Percentiles rank a stretch among this genome's conserved stretches.
Conservation (phyloP, 2,888 invertebrate species). For the Epinotia ramella region DNA sequence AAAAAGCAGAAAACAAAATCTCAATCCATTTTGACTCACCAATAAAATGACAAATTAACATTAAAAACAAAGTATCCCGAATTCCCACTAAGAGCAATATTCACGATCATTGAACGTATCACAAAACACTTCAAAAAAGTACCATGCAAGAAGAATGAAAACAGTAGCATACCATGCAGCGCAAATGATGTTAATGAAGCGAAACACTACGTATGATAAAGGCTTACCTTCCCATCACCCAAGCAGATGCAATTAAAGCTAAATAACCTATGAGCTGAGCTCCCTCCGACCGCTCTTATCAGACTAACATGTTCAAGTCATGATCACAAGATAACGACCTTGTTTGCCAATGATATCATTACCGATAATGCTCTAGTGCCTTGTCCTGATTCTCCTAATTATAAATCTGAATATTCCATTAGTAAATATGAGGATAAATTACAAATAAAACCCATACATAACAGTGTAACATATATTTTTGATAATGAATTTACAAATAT, state of each 20-base stretch:
- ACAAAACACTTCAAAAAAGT: conserved; percentile 31
- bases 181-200: conserved; percentile 71
- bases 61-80: neutral
- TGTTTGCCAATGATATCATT: conserved; percentile 66
- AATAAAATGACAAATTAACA: neutral
- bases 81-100: neutral
- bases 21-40: conserved; percentile 1
- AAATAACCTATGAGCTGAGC: conserved; percentile 56
- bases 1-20: conserved; percentile 33
- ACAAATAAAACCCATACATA: conserved; percentile 81
- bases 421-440: conserved; percentile 53
- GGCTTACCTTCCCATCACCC: conserved; percentile 82
- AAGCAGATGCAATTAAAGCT: conserved; percentile 65
- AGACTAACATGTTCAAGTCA: conserved; percentile 54
- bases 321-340: conserved; percentile 59
- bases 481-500: conserved; percentile 81
- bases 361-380: conserved; percentile 54
- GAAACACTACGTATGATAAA: conserved; percentile 56
- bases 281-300: conserved; percentile 56
- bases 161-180: conserved; percentile 61
- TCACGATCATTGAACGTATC: neutral
- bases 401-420: conserved; percentile 40
- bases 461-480: conserved; percentile 83
- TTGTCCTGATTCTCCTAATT: conserved; percentile 53
- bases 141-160: conserved; percentile 50